Percentiles rank a stretch among this genome's conserved stretches.
Conservation (phyloP, 2,113 vertebrate species). For the Poicephalus meyeri region DNA sequence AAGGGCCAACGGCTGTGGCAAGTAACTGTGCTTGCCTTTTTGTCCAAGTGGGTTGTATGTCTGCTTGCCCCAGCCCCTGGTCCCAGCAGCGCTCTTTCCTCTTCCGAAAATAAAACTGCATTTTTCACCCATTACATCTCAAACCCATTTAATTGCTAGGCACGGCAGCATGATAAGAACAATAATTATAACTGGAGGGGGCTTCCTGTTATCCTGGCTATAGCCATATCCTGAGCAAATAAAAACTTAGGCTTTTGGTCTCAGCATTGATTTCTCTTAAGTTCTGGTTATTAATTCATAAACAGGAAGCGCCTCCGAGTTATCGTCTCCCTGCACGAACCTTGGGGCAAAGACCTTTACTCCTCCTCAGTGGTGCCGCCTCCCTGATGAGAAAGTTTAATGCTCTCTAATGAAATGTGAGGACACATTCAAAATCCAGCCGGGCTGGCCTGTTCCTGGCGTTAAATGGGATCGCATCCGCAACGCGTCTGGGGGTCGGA, state of each 20-base stretch:
- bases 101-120: slow-evolving; percentile 14
- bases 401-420: neutral
- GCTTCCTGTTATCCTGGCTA: slow-evolving; percentile 43
- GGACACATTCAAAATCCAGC: neutral
- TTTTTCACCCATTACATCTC: slow-evolving; percentile 19
- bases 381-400: neutral
- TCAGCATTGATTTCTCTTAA: slow-evolving; percentile 11
- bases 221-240: slow-evolving; percentile 43
- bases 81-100: neutral
- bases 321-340: slow-evolving; percentile 5
- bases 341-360: slow-evolving; percentile 48
- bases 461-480: neutral
- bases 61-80: neutral
- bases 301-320: slow-evolving; percentile 3
- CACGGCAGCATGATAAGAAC: neutral
- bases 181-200: slow-evolving; percentile 48
- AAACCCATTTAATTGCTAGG: neutral
- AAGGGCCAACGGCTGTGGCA: rapidly evolving
- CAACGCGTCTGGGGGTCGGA: rapidly evolving
- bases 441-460: neutral
- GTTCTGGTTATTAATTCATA: slow-evolving; percentile 38
- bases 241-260: neutral
- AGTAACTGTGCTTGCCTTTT: neutral
- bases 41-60: neutral
- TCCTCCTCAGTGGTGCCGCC: neutral